Evolutionary conservation across 2,888 invertebrate genomes (phyloP).

Genomic region (Trichogramma dendrolimi): DNA sequence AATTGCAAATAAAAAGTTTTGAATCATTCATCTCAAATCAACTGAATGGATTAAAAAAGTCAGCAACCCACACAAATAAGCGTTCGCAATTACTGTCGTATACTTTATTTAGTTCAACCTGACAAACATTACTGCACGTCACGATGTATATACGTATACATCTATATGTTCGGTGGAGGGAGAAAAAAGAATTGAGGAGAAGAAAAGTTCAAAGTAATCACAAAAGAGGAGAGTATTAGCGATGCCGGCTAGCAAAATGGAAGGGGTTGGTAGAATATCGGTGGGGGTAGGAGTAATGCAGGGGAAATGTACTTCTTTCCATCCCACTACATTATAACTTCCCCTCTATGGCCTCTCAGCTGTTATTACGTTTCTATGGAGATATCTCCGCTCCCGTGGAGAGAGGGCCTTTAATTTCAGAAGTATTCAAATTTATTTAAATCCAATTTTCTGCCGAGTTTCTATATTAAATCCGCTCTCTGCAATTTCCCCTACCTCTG

Average conservation of each 20-base stretch:
- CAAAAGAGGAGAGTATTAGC: no score
- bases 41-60: no score
- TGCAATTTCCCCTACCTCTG: conserved; percentile 31
- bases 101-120: no score
- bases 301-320: no score
- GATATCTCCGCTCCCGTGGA: conserved; percentile 35
- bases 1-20: no score
- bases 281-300: conserved; percentile 11
- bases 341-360: conserved; percentile 32
- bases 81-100: no score
- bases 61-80: no score
- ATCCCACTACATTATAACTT: no score
- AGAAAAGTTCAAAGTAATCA: neutral
- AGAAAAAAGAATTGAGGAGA: neutral
- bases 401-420: conserved; percentile 49
- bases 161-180: conserved; percentile 1
- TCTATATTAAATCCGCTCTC: conserved; percentile 45
- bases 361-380: conserved; percentile 48
- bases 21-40: no score
- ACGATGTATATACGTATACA: no score
- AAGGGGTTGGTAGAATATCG: conserved; percentile 1
- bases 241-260: neutral
- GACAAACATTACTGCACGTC: no score
- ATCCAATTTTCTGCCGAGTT: conserved; percentile 46
- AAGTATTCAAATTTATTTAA: conserved; percentile 51